Evolutionary conservation across 2,888 invertebrate species (phyloP), one percentile per base, ranked within the genome.

Genomic region (Drosophila sordidula): DNA sequence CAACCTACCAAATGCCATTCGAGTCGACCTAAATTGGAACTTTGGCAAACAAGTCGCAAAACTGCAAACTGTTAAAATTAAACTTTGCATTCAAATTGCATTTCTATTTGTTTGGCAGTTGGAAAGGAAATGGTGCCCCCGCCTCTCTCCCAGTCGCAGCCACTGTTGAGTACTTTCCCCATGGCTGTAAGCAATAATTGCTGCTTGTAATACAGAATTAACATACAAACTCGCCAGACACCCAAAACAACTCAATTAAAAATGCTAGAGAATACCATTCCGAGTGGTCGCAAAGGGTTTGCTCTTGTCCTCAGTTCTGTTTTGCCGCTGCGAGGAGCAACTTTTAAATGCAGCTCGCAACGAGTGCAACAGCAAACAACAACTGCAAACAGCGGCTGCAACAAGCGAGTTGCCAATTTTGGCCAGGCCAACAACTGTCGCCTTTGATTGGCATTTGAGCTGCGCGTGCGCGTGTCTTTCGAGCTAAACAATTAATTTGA

Each of bases 401-500:
- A 11, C 18, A 42, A 42, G 6, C 18, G 11, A 42, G 45, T 67
- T 66, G 55, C 49, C 63, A 58, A 64, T 66, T 64, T 73, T 49
- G 46, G 52, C 46, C 41, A 49, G 56, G 56, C 47, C 56, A 50
- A 58, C 61, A 56, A 51, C 59, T 78, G 78, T 66, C 72, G 74
- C 57, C 47, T 66, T 72, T 83, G 83, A 83, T 87, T 83, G 88
- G 88, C 83, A 77, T 88, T 86, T 87, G 87, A 81, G 84, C 4
- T 81, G 89, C 80, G 78, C 87, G 77, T 88, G 87, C 87, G 84
- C 87, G 75, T 82, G 80, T 89, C 88, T 81, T 69, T 73, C 65
- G 54, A 58, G 80, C 78, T 68, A 75, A 89, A 87, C 89, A 88
- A 88, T 88, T 88, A 87, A 89, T 89, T 89, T 88, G 90, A 89